Conservation (phyloP, 2,113 vertebrate species). For the Enhydra lutris region DNA sequence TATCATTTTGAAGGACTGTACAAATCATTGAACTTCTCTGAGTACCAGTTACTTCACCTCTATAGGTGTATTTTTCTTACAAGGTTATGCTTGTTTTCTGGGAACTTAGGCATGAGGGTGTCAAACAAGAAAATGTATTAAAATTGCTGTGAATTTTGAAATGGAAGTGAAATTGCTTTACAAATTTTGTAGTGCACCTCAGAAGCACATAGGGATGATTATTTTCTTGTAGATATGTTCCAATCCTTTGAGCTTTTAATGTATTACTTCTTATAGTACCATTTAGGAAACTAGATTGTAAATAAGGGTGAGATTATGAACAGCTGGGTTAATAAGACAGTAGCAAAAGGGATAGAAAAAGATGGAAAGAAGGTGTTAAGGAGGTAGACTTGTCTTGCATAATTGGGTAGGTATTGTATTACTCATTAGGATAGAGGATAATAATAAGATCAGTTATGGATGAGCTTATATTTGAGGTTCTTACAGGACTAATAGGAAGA, state of each 20-base stretch:
- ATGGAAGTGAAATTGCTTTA: background rate
- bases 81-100: background rate
- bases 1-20: background rate
- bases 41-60: background rate
- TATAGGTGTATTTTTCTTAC: background rate
- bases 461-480: constrained; percentile 21
- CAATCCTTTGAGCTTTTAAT: background rate
- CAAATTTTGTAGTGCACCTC: background rate
- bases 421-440: background rate
- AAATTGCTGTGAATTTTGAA: constrained; percentile 41
- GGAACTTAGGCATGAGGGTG: background rate
- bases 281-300: background rate
- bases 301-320: background rate
- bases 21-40: background rate
- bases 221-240: background rate
- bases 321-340: background rate
- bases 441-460: background rate
- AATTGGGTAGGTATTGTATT: background rate
- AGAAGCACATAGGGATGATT: background rate
- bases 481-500: background rate
- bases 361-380: background rate
- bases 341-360: background rate
- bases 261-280: background rate
- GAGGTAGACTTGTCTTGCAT: background rate
- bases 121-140: background rate